Percentiles rank a stretch among this genome's conserved stretches.
Conservation (phyloP, 37 sponge, comb jelly and placozoan species). For the Oscarella lobularis region DNA sequence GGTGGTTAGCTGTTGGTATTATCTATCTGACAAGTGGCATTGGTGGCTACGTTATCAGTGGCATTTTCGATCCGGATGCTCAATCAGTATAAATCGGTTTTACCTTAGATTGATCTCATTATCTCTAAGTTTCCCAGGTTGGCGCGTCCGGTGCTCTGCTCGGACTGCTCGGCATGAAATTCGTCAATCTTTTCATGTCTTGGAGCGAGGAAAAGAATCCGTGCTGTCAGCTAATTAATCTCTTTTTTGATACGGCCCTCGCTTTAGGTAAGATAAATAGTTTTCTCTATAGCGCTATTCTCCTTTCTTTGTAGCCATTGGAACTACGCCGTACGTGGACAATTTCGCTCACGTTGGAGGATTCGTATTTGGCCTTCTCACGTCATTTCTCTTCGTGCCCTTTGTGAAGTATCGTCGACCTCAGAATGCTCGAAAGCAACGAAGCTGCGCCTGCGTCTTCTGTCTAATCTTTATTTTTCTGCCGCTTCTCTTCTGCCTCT, state of each 20-base stretch:
- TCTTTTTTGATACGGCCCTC: slow-evolving; percentile 3
- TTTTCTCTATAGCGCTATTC: not conserved
- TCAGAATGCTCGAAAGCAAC: not conserved
- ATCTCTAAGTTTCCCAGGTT: not conserved
- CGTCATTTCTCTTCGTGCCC: slow-evolving; percentile 4
- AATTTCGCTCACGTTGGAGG: slow-evolving; percentile 4
- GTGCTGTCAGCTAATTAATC: slow-evolving; percentile 7
- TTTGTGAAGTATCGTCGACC: not conserved
- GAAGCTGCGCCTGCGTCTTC: not conserved
- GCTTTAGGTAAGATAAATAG: slow-evolving; percentile 18
- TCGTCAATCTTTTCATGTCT: not conserved
- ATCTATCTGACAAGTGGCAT: not conserved
- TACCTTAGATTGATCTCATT: not conserved
- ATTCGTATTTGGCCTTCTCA: not conserved
- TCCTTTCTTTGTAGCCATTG: slow-evolving; percentile 10
- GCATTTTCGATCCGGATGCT: slow-evolving; percentile 30
- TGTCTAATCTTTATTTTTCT: not conserved
- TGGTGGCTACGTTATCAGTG: slow-evolving; percentile 10
- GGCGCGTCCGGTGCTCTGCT: not conserved
- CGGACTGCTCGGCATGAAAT: not conserved
- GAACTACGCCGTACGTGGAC: slow-evolving; percentile 10
- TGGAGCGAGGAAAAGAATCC: not conserved
- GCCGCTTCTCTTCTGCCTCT: not conserved
- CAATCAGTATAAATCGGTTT: not conserved
- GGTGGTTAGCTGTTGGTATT: not conserved